Conservation (phyloP, 2,888 invertebrate species). For the Limenitis camilla region DNA sequence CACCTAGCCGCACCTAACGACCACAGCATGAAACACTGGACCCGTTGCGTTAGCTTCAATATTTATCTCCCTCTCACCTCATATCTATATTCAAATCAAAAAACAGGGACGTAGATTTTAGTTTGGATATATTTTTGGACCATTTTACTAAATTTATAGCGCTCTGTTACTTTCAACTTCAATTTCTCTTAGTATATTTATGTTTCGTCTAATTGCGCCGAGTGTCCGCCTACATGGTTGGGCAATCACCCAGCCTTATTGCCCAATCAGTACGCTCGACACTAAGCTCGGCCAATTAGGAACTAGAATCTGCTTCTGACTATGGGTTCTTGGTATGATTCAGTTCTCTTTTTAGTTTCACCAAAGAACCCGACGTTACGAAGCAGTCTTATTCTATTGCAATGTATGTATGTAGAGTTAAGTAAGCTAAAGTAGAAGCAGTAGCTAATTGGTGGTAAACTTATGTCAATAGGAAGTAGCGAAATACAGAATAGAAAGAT, state of each 20-base stretch:
- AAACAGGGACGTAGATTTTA: constrained; percentile 68
- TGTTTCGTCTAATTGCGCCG: constrained; percentile 53
- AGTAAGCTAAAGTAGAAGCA: constrained; percentile 59
- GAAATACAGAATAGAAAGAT: constrained; percentile 57
- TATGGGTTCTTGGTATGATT: constrained; percentile 42
- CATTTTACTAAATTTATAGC: constrained; percentile 52
- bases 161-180: constrained; percentile 25
- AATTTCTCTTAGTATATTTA: constrained; percentile 31
- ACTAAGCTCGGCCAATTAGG: constrained; percentile 55
- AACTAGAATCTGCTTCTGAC: constrained; percentile 48
- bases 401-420: constrained; percentile 74
- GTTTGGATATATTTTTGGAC: constrained; percentile 68
- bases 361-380: constrained; percentile 43
- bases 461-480: constrained; percentile 71
- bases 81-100: constrained; percentile 48
- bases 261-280: constrained; percentile 77
- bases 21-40: constrained; percentile 54
- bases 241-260: constrained; percentile 84
- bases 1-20: constrained; percentile 60
- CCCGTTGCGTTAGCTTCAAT: constrained; percentile 49
- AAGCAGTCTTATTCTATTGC: constrained; percentile 50
- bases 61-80: constrained; percentile 30
- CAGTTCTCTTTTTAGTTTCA: constrained; percentile 38
- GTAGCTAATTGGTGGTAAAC: constrained; percentile 72
- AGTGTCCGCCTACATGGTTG: constrained; percentile 78